Conservation (phyloP, 2,797 vertebrate genomes). For the Centropyge bicolor region DNA sequence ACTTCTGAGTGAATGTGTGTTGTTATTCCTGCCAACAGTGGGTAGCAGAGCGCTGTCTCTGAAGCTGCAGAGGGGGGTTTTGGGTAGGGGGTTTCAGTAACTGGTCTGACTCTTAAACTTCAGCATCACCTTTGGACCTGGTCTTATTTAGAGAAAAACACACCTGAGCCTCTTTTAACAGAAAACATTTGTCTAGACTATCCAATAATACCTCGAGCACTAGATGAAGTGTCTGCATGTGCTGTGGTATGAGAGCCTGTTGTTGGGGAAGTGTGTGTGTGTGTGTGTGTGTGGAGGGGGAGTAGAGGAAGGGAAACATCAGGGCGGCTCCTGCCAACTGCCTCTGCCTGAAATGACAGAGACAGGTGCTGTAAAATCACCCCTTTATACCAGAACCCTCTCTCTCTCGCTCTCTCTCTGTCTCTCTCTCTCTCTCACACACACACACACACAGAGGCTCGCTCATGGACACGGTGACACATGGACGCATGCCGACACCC, state of each 20-base stretch:
- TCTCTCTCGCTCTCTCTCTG: background rate
- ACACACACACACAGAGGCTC: background rate
- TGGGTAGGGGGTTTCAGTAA: background rate
- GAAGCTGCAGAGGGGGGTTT: background rate
- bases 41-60: conserved; percentile 60
- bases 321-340: conserved; percentile 78
- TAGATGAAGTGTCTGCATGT: conserved; percentile 4
- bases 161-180: background rate
- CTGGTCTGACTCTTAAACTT: conserved; percentile 8
- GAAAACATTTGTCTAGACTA: conserved; percentile 1
- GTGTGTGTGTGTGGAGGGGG: conserved; percentile 26
- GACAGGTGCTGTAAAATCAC: conserved; percentile 83
- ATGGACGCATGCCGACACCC: conserved; percentile 55
- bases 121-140: background rate
- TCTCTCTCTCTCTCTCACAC: background rate
- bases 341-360: conserved; percentile 77
- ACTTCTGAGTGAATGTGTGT: background rate
- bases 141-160: conserved; percentile 6
- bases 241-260: conserved; percentile 11
- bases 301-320: conserved; percentile 59
- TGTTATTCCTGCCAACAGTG: conserved; percentile 51
- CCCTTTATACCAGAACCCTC: conserved; percentile 56
- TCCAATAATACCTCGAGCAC: background rate
- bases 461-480: conserved; percentile 37
- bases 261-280: conserved; percentile 28